Conservation (phyloP, 2,797 vertebrate species). For the Muscicapa striata region DNA sequence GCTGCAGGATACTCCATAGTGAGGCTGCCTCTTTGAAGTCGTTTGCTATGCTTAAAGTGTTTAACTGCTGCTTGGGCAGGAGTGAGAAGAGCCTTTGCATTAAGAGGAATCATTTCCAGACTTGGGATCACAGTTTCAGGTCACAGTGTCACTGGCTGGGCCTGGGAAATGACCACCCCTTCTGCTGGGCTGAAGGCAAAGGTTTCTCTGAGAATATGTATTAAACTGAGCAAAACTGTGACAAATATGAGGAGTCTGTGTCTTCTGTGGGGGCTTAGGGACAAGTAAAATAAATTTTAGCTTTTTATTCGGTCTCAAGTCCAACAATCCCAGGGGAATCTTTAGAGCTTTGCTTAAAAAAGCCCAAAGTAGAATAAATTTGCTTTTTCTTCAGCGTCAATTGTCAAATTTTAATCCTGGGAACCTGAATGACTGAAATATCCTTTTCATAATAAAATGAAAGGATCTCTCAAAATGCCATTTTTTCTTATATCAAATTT, state of each 20-base stretch:
- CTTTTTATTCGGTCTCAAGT: not conserved
- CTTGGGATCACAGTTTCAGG: not conserved
- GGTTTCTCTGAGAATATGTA: not conserved
- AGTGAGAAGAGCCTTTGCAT: not conserved
- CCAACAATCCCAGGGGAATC: not conserved
- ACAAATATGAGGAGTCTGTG: not conserved
- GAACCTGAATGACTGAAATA: not conserved
- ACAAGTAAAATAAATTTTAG: not conserved
- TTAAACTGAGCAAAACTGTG: not conserved
- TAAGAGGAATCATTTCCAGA: not conserved
- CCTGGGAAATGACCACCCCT: rapidly evolving
- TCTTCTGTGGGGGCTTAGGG: not conserved
- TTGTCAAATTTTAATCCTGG: not conserved
- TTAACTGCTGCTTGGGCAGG: not conserved
- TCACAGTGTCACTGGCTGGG: not conserved
- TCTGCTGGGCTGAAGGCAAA: not conserved
- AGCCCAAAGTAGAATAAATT: not conserved
- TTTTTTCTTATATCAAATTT: not conserved
- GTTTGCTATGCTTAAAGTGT: not conserved
- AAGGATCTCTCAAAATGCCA: not conserved
- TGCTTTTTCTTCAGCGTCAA: not conserved
- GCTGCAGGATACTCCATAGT: not conserved
- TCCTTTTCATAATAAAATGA: not conserved
- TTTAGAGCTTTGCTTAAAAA: not conserved
- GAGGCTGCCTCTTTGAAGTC: not conserved